phyloP scores from a whole-genome alignment of 1,140 invertebrate species.

The Pseudachorutes palmiensis region DNA sequence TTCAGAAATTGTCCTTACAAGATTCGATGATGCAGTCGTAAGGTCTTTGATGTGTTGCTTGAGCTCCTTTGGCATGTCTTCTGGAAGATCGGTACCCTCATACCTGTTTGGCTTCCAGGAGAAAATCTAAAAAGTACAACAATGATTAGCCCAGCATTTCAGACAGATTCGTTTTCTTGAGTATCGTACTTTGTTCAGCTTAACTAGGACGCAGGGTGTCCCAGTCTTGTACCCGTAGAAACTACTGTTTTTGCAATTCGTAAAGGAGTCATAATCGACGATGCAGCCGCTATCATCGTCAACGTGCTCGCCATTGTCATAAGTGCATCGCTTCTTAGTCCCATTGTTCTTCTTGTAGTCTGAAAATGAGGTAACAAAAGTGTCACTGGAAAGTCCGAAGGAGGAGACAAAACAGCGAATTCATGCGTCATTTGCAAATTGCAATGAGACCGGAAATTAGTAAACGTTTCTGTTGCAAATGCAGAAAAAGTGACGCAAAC shows the following conservation, averaged over 20 bases:
- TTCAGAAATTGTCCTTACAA: constrained; percentile 1
- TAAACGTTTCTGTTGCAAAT: too few relatives aligned
- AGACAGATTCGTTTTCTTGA: neutral
- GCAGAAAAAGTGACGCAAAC: too few relatives aligned
- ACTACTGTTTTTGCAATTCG: constrained; percentile 58
- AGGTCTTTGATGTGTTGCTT: constrained; percentile 3
- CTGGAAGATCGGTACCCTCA: constrained; percentile 46
- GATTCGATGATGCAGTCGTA: neutral
- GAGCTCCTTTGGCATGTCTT: constrained; percentile 13
- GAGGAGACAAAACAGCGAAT: too few relatives aligned
- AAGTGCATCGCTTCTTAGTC: neutral
- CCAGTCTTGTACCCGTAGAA: constrained; percentile 40
- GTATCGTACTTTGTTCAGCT: constrained; percentile 63
- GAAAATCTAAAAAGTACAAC: neutral
- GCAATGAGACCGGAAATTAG: too few relatives aligned
- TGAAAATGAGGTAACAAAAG: neutral
- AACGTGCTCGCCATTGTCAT: neutral
- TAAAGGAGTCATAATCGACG: constrained; percentile 65
- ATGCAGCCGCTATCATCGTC: constrained; percentile 9
- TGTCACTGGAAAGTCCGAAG: neutral
- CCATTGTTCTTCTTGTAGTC: neutral
- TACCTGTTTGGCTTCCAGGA: neutral
- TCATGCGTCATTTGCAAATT: too few relatives aligned
- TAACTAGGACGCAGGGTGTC: constrained; percentile 68
- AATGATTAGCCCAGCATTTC: neutral